Evolutionary conservation across 2,888 invertebrate genomes (phyloP), one percentile per base, ranked within the genome.

Genomic region (Lamellibrachia columna): DNA sequence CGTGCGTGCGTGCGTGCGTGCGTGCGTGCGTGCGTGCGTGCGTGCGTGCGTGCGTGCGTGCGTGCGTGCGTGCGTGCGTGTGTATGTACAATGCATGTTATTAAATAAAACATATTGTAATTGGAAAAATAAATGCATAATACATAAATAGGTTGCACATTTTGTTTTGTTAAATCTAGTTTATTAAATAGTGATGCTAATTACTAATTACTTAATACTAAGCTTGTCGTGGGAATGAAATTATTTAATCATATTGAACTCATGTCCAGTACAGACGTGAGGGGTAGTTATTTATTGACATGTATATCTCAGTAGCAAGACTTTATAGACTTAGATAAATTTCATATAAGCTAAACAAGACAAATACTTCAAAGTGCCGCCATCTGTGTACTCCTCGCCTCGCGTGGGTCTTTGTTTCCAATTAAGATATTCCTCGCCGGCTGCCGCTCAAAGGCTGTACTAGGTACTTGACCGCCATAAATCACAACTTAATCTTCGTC

Each of bases 401-500:
- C 75, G 22, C 75, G 75, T 75, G n/a, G 75, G 75, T 75, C 75
- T 75, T 75, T 75, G 75, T 75, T 75, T 75, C 75, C 75, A 75
- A 75, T 75, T 75, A 75, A 75, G 75, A 75, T 75, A 75, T 75
- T 75, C 75, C 75, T 22, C n/a, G 75, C 75, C 75, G 15, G 75
- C 75, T 22, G 75, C 75, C 75, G 75, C 22, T 75, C 75, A 75
- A 75, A 75, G 75, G 75, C 75, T 22, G 75, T 75, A 75, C 22
- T 75, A 4, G 75, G 75, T 75, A n/a, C 75, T 75, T 75, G 75
- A 75, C 75, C 75, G 75, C 75, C 22, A 75, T 75, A 75, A 75
- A 75, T 75, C 75, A 75, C 75, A n/a, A 75, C 75, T 75, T 75
- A 75, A 75, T 75, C 75, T 75, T 75, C 75, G 75, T 75, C 75